Conservation (phyloP, 1,140 invertebrate genomes). For the Drosophila orosa region DNA sequence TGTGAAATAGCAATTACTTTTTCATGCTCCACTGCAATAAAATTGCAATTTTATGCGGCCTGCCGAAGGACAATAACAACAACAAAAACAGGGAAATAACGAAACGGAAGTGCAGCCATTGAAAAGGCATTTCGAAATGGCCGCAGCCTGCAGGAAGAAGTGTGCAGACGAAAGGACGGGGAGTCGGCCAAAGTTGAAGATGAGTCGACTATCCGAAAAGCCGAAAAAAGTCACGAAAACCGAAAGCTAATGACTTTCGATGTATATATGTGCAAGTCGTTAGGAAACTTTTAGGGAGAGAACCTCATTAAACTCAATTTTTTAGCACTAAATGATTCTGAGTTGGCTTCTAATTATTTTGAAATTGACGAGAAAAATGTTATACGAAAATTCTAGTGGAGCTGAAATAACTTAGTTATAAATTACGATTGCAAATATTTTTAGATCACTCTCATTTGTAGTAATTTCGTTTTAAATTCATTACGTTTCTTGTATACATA, state of each 20-base stretch:
- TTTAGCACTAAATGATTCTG: not conserved
- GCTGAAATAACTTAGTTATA: too few species aligned
- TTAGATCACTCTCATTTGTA: too few species aligned
- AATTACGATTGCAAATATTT: too few species aligned
- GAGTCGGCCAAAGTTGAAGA: slow-evolving; percentile 28
- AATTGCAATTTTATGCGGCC: slow-evolving; percentile 83
- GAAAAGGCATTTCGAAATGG: slow-evolving; percentile 79
- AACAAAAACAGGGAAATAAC: slow-evolving; percentile 28
- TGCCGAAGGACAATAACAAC: slow-evolving; percentile 68
- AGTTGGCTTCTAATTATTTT: too few species aligned
- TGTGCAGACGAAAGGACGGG: not conserved
- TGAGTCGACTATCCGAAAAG: slow-evolving; percentile 38
- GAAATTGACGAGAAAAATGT: not conserved
- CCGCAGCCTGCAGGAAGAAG: slow-evolving; percentile 46
- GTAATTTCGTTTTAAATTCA: too few species aligned
- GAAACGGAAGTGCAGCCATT: slow-evolving; percentile 73
- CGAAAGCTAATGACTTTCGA: slow-evolving; percentile 50
- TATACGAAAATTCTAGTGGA: too few species aligned
- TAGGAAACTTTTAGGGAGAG: slow-evolving; percentile 24
- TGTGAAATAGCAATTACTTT: slow-evolving; percentile 82
- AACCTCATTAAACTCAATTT: not conserved
- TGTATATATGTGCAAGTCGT: slow-evolving; percentile 24
- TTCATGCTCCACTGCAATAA: slow-evolving; percentile 82
- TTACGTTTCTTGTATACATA: too few species aligned
- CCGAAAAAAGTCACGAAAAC: slow-evolving; percentile 45